Conservation (phyloP, 2,113 vertebrate species). For the Typhlomys cinereus region DNA sequence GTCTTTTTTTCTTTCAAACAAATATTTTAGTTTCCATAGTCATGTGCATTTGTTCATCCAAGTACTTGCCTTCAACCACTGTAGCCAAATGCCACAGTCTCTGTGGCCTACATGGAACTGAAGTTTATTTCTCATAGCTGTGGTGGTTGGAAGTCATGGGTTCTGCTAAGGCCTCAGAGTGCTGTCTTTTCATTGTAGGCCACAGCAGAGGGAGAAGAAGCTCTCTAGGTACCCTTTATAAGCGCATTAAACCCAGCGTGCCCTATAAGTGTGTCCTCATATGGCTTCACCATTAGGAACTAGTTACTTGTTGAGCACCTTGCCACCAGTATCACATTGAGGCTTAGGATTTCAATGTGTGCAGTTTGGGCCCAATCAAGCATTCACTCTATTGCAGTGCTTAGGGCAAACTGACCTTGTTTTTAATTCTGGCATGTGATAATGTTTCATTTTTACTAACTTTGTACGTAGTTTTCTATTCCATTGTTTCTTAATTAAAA, state of each 20-base stretch:
- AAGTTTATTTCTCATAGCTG: not conserved
- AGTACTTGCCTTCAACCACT: conserved; percentile 2
- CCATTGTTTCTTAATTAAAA: conserved; percentile 26
- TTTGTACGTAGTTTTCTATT: not conserved
- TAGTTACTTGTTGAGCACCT: not conserved
- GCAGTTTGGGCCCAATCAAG: not conserved
- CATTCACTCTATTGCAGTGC: not conserved
- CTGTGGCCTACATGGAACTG: not conserved
- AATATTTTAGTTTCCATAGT: not conserved
- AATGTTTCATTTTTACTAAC: not conserved
- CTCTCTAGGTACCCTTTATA: not conserved
- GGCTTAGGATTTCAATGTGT: not conserved
- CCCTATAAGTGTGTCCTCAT: not conserved
- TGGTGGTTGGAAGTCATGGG: not conserved
- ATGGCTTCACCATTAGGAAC: not conserved
- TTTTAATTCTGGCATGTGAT: conserved; percentile 5
- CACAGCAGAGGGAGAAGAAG: not conserved
- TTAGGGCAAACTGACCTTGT: not conserved
- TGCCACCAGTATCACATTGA: not conserved
- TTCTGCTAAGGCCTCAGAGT: not conserved
- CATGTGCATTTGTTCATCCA: not conserved
- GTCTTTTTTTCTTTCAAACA: conserved; percentile 28
- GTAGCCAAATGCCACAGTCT: not conserved
- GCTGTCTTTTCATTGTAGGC: not conserved
- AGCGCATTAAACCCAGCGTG: too few relatives aligned